Evolutionary conservation across 92 coral and sea anemone species (phyloP).

Genomic region (Ricordea florida): DNA sequence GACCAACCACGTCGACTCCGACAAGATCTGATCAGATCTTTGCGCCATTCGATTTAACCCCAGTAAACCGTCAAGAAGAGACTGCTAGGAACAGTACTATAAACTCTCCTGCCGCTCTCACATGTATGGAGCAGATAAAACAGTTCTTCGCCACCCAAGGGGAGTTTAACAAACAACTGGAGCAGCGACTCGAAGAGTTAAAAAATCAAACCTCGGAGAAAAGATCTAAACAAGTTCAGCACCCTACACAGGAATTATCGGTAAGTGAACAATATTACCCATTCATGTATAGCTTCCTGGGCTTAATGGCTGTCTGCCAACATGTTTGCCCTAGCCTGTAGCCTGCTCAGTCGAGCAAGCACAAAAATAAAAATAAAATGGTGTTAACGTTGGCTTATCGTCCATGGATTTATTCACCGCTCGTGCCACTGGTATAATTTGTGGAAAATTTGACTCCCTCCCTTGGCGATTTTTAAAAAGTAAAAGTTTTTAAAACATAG

Average conservation of each 20-base stretch:
- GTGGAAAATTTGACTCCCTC: no score
- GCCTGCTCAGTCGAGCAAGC: no score
- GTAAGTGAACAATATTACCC: no score
- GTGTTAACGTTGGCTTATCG: no score
- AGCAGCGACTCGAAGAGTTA: slow-evolving; percentile 2
- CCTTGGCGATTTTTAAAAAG: no score
- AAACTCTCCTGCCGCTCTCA: background rate
- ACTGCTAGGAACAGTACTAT: background rate
- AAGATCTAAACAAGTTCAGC: slow-evolving; percentile 1
- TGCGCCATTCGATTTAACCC: slow-evolving; percentile 9
- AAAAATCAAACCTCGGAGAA: background rate
- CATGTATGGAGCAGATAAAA: slow-evolving; percentile 11
- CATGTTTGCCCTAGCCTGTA: no score
- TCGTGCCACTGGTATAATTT: no score
- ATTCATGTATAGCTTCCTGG: no score
- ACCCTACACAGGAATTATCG: slow-evolving; percentile 2
- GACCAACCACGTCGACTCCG: slow-evolving; percentile 16
- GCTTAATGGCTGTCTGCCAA: no score
- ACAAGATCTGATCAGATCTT: background rate
- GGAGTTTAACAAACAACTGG: slow-evolving; percentile 7
- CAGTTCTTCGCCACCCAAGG: slow-evolving; percentile 17
- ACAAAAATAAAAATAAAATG: no score
- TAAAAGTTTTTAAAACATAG: no score
- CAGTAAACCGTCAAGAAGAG: background rate
- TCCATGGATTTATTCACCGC: no score